These are phyloP conservation scores for Psittacula derbiana DNA, from an alignment of 2,797 vertebrate species.

Conservation along the genomic window DNA sequence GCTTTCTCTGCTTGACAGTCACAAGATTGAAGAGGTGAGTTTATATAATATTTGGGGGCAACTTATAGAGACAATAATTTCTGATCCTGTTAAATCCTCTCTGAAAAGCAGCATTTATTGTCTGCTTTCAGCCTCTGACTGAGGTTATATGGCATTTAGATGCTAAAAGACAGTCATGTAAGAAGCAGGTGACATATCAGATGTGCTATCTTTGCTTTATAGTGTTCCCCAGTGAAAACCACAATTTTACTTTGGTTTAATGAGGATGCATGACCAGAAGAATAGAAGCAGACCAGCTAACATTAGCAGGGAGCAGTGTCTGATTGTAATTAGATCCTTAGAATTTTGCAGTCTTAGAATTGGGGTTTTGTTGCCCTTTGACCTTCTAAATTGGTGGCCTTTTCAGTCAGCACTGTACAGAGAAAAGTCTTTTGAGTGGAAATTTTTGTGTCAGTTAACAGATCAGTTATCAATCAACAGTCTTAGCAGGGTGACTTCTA, in stretches of 20 bases:
- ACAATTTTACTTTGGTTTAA: neutral
- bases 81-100: neutral
- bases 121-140: neutral
- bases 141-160: neutral
- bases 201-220: neutral
- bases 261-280: neutral
- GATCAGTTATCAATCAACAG: neutral
- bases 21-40: neutral
- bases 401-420: neutral
- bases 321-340: neutral
- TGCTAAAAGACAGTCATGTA: neutral
- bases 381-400: neutral
- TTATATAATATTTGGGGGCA: neutral
- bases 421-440: neutral
- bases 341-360: neutral
- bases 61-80: neutral
- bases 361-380: neutral
- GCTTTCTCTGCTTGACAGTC: neutral
- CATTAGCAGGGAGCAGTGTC: neutral
- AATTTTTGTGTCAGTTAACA: neutral
- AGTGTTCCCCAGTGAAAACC: neutral
- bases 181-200: neutral
- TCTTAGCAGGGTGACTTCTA: slow-evolving; percentile 2
- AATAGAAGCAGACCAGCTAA: neutral
- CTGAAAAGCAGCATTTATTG: neutral